phyloP scores from a whole-genome alignment of 1,140 invertebrate species.

The Brachionus calyciflorus region DNA sequence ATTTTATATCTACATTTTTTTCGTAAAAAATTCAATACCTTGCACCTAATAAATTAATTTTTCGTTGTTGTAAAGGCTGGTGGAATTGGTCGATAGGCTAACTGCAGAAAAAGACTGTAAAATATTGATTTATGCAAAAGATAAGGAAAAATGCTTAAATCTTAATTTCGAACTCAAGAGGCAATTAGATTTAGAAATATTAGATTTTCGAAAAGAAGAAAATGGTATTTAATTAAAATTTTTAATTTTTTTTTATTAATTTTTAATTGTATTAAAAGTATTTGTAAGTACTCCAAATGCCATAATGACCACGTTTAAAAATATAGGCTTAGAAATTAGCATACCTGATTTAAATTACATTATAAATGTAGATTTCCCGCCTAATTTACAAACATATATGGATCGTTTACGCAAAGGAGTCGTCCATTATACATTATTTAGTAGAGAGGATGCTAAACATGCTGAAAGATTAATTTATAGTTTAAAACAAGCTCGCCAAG shows the following conservation, averaged over 20 bases:
- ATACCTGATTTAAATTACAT: conserved; percentile 31
- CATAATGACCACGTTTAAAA: conserved; percentile 44
- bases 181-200: conserved; percentile 29
- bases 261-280: conserved; percentile 9
- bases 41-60: too few relatives aligned
- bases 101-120: conserved; percentile 40
- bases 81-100: conserved; percentile 33
- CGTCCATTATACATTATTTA: conserved; percentile 36
- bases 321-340: conserved; percentile 41
- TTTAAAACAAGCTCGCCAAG: conserved; percentile 43
- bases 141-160: conserved; percentile 45
- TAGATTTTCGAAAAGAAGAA: conserved; percentile 47
- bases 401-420: conserved; percentile 44
- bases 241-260: not conserved
- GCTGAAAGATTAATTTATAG: conserved; percentile 37
- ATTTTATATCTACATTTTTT: too few relatives aligned
- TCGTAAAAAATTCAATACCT: too few relatives aligned
- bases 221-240: conserved; percentile 21
- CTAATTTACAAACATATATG: conserved; percentile 45
- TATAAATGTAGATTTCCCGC: conserved; percentile 44
- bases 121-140: conserved; percentile 45
- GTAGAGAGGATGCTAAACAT: conserved; percentile 34
- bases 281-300: conserved; percentile 26
- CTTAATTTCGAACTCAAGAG: conserved; percentile 34
- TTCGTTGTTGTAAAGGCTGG: too few relatives aligned